Evolutionary conservation across 2,888 invertebrate genomes (phyloP), one percentile per base, ranked within the genome.

Genomic region (Zele albiditarsus): DNA sequence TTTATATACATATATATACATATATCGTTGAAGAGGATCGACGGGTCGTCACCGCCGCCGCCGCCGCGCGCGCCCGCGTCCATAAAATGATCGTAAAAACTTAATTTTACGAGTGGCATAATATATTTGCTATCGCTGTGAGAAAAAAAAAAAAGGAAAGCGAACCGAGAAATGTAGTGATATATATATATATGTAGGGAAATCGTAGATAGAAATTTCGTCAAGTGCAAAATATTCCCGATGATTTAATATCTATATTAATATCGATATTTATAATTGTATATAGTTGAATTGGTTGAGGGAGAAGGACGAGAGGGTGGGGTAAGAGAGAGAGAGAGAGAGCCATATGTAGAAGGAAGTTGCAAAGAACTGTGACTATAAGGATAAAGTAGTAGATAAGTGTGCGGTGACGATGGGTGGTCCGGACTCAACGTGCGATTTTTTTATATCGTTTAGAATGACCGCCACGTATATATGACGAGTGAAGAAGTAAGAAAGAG

Each of bases 1-100:
- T 74, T 53, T 69, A 58, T 58, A 42, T 49, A 38, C 74, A 74
- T 78, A 75, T 75, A 6, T 38, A 38, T 10, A 38, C 10, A 12
- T 38, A 38, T 38, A 8, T 38, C 4, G n/a, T n/a, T 53, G 20
- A n/a, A 53, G 53, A 83, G 83, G 86, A 87, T 87, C 84, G 84
- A 84, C 84, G 85, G 82, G 83, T 85, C 85, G 86, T 83, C 76
- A 84, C 84, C n/a, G 20, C 53, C 8, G 86, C 84, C 76, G 84
- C 84, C n/a, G 20, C 53, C 8, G 20, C 53, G 53, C 53, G 53
- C 53, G 53, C 53, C 20, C 53, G 85, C 87, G 85, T 87, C 88
- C 89, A 89, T 89, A 89, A 89, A 89, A 88, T 84, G 87, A 87
- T 88, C 89, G 88, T 89, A 89, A 89, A 89, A 89, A 89, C 86